A percentile compares a stretch with the other conserved stretches of the same genome.
Evolutionary conservation across 2,888 invertebrate genomes (phyloP).

Genomic region (Myopa tessellatipennis): DNA sequence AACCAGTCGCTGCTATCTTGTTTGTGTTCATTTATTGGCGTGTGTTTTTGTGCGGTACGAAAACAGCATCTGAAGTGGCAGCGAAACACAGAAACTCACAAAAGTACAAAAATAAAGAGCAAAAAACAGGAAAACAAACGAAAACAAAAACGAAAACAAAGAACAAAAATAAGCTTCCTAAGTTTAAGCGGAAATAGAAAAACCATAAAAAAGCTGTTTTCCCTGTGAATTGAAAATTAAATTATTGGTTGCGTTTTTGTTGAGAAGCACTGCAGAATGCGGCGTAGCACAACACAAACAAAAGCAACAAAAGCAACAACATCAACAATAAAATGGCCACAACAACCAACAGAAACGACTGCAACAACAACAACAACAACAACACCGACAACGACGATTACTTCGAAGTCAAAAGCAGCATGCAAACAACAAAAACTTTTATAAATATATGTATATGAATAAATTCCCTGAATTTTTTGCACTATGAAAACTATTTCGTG

Average conservation of each 20-base stretch:
- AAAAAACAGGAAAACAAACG: background rate
- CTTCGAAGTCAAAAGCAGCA: background rate
- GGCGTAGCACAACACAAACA: background rate
- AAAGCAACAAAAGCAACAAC: background rate
- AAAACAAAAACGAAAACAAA: background rate
- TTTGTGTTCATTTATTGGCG: background rate
- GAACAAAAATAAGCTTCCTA: too few species aligned
- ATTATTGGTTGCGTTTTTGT: constrained; percentile 9
- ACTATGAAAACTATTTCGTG: background rate
- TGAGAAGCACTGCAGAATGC: background rate
- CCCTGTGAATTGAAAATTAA: constrained; percentile 22
- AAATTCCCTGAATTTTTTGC: background rate
- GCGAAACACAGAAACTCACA: background rate
- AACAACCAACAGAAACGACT: constrained; percentile 3
- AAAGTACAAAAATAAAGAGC: background rate
- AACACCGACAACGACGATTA: background rate
- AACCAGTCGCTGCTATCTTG: background rate
- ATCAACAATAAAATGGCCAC: background rate
- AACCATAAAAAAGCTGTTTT: constrained; percentile 26
- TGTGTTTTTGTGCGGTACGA: background rate
- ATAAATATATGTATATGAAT: background rate
- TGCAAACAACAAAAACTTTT: background rate
- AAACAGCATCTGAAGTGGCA: background rate
- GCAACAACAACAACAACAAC: background rate
- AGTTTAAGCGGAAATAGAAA: constrained; percentile 16